These are phyloP conservation scores for Ametastegia equiseti DNA, from an alignment of 2,888 invertebrate genomes.

Conservation along the genomic window DNA sequence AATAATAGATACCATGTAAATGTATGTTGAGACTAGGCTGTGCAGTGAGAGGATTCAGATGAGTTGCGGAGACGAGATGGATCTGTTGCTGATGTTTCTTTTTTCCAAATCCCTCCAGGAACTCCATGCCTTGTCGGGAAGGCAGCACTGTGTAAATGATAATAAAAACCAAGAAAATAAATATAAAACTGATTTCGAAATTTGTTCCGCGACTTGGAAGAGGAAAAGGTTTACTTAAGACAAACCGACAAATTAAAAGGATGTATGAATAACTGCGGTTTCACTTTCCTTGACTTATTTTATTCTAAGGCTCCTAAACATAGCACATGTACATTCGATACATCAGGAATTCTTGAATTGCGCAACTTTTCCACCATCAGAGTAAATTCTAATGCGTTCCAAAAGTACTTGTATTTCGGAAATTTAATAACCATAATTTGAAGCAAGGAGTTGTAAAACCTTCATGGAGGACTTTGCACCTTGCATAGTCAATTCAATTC, in stretches of 20 bases:
- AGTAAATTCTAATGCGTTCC: too few relatives aligned
- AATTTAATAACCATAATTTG: not conserved
- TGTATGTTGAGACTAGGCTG: slow-evolving; percentile 73
- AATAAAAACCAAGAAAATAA: slow-evolving; percentile 47
- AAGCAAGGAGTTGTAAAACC: not conserved
- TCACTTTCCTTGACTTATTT: not conserved
- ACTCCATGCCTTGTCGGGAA: slow-evolving; percentile 74
- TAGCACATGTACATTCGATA: not conserved
- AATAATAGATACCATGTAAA: slow-evolving; percentile 70
- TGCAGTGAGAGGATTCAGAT: slow-evolving; percentile 70
- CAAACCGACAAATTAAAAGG: not conserved
- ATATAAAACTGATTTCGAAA: too few relatives aligned
- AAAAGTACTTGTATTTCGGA: not conserved
- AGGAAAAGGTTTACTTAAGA: too few relatives aligned
- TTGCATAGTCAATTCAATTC: not conserved
- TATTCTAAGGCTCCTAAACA: not conserved
- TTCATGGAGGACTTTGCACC: too few relatives aligned
- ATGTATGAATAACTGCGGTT: not conserved
- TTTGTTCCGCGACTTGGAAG: too few relatives aligned
- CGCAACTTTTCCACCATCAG: too few relatives aligned
- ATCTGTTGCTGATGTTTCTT: slow-evolving; percentile 67
- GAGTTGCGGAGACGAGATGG: slow-evolving; percentile 62
- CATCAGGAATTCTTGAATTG: too few relatives aligned
- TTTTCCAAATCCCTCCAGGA: slow-evolving; percentile 74
- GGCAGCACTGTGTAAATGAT: slow-evolving; percentile 65